phyloP scores from a whole-genome alignment of 2,797 vertebrate species.

The Kryptolebias ocellatus region DNA sequence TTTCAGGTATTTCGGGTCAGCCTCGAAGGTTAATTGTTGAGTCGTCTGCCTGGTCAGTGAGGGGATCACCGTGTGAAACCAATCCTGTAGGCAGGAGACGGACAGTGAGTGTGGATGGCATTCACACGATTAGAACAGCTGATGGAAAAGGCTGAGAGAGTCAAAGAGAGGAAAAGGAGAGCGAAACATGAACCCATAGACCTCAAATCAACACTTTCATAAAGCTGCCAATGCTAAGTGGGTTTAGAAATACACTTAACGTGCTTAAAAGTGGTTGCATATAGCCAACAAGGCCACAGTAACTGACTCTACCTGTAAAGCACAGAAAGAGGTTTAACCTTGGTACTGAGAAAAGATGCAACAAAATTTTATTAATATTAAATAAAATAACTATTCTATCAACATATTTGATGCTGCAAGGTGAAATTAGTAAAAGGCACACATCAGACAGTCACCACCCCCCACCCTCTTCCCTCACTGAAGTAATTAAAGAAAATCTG shows the following conservation, averaged over 20 bases:
- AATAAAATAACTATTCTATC: conserved; percentile 33
- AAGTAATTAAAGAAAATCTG: conserved; percentile 66
- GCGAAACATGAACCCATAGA: conserved; percentile 49
- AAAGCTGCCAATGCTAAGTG: conserved; percentile 63
- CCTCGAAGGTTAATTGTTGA: conserved; percentile 81
- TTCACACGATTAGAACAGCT: conserved; percentile 73
- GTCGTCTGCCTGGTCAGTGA: conserved; percentile 75
- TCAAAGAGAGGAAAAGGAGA: conserved; percentile 11
- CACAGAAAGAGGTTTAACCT: conserved; percentile 47
- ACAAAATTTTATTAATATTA: conserved; percentile 19
- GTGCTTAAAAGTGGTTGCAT: conserved; percentile 53
- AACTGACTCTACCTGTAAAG: conserved; percentile 34
- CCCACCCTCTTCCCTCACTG: conserved; percentile 21
- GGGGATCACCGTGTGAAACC: conserved; percentile 73
- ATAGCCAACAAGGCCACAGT: conserved; percentile 47
- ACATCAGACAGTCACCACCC: conserved; percentile 14
- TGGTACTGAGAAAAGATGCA: conserved; percentile 26
- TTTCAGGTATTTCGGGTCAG: conserved; percentile 80
- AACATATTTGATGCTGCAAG: conserved; percentile 17
- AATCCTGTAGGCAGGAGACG: conserved; percentile 73
- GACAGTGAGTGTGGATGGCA: conserved; percentile 65
- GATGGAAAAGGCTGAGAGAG: conserved; percentile 61
- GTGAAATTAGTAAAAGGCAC: conserved; percentile 9
- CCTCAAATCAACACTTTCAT: conserved; percentile 66
- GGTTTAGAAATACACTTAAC: conserved; percentile 56